Percentiles rank a stretch among this genome's conserved stretches.
Conservation (phyloP, 2,797 vertebrate species). For the Thamnophis elegans region DNA sequence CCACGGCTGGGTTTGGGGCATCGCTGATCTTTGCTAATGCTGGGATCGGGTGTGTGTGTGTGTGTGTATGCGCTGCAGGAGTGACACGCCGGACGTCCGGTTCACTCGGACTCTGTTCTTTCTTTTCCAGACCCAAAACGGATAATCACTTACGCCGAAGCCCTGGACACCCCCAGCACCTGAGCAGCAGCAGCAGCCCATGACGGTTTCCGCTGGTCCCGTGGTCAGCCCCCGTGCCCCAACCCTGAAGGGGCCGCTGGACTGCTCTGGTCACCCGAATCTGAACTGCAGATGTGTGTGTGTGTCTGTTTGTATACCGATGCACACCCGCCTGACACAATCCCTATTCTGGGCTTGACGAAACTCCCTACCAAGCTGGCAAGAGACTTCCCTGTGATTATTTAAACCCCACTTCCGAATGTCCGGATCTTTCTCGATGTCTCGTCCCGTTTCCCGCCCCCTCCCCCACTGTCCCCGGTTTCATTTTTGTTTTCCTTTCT, state of each 20-base stretch:
- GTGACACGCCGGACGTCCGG: accelerated
- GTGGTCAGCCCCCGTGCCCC: conserved; percentile 67
- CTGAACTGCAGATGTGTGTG: conserved; percentile 79
- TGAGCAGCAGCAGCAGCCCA: conserved; percentile 74
- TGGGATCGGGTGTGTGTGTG: no score
- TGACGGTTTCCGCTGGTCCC: conserved; percentile 67
- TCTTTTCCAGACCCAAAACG: conserved; percentile 78
- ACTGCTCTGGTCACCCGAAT: conserved; percentile 73
- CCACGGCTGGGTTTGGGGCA: neutral
- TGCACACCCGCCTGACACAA: conserved; percentile 74
- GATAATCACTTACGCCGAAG: conserved; percentile 84
- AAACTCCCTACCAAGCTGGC: conserved; percentile 76
- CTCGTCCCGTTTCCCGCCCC: neutral
- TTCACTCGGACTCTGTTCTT: neutral
- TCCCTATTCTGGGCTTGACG: conserved; percentile 77
- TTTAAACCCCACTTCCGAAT: conserved; percentile 80
- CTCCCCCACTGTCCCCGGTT: neutral
- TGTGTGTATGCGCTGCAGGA: accelerated
- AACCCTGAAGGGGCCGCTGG: conserved; percentile 66
- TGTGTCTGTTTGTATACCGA: conserved; percentile 82
- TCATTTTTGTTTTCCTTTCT: conserved; percentile 45
- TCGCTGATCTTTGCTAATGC: neutral
- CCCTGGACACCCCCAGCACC: conserved; percentile 81
- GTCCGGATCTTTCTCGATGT: neutral
- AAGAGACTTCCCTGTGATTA: conserved; percentile 76